phyloP scores from a whole-genome alignment of 2,888 invertebrate species.

The Julus scanicus region DNA sequence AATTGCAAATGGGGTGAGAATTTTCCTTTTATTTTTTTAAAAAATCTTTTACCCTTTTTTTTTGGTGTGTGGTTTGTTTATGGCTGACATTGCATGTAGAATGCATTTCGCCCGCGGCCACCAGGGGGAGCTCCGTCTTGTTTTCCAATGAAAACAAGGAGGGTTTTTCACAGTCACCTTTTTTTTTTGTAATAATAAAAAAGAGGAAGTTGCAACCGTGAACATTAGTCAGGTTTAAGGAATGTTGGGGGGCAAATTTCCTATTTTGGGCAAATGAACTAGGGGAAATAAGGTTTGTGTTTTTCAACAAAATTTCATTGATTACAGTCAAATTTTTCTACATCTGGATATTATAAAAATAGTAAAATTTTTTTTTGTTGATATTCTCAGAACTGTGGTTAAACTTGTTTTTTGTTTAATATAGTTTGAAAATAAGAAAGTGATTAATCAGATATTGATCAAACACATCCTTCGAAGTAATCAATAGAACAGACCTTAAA shows the following conservation, averaged over 20 bases:
- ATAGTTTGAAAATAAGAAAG: no score
- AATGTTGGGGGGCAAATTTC: background rate
- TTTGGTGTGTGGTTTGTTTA: background rate
- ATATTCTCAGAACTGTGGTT: background rate
- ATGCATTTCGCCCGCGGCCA: constrained; percentile 14
- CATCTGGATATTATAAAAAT: no score
- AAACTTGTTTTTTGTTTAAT: no score
- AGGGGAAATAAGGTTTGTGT: background rate
- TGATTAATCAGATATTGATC: no score
- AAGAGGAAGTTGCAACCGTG: constrained; percentile 8
- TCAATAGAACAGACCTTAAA: no score
- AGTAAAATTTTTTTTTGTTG: no score
- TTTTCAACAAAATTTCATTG: no score
- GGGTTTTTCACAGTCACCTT: constrained; percentile 33
- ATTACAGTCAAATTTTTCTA: no score
- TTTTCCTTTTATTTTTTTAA: no score
- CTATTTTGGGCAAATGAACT: background rate
- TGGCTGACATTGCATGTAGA: background rate
- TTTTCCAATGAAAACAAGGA: background rate
- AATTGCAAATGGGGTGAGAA: background rate
- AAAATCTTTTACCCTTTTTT: background rate
- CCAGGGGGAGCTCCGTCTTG: background rate
- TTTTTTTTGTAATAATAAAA: background rate
- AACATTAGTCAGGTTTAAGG: background rate
- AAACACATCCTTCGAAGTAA: no score